These are phyloP conservation scores for Gasteruption jaculator DNA, from an alignment of 2,888 invertebrate genomes.

Conservation along the genomic window DNA sequence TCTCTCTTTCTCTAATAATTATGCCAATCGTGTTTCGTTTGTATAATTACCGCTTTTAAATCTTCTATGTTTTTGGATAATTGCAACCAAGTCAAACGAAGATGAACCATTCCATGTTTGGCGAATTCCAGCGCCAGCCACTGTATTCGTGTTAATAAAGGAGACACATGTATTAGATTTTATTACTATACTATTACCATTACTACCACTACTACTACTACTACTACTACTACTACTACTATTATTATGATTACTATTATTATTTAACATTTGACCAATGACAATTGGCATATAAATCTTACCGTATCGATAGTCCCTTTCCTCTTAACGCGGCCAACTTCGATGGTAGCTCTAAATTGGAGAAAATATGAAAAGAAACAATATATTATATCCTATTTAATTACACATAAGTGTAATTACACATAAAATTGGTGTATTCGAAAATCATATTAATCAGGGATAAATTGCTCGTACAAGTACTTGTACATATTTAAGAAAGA, in stretches of 20 bases:
- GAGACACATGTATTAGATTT: slow-evolving; percentile 17
- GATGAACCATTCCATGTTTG: slow-evolving; percentile 89
- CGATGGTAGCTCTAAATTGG: slow-evolving; percentile 63
- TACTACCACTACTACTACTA: slow-evolving; percentile 29
- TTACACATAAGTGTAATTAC: slow-evolving; percentile 2
- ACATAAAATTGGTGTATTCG: neutral
- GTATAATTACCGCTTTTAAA: slow-evolving; percentile 65
- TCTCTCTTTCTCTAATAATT: slow-evolving; percentile 9
- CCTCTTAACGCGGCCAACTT: slow-evolving; percentile 66
- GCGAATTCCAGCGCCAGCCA: slow-evolving; percentile 95
- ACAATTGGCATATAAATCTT: slow-evolving; percentile 41
- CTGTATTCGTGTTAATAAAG: too few species aligned
- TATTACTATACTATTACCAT: slow-evolving; percentile 21
- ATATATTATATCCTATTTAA: neutral
- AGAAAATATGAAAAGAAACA: neutral
- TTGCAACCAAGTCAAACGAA: slow-evolving; percentile 85
- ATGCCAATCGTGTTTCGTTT: too few species aligned
- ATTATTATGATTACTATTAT: slow-evolving; percentile 8
- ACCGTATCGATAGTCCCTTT: slow-evolving; percentile 72
- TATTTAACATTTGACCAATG: slow-evolving; percentile 8
- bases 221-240: slow-evolving; percentile 8
- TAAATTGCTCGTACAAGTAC: slow-evolving; percentile 1
- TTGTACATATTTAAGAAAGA: too few species aligned
- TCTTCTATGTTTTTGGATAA: slow-evolving; percentile 69
- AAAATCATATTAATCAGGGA: neutral